A percentile compares a stretch with the other conserved stretches of the same genome.
Conservation (phyloP, 2,113 vertebrate genomes). For the Hippocampus comes region DNA sequence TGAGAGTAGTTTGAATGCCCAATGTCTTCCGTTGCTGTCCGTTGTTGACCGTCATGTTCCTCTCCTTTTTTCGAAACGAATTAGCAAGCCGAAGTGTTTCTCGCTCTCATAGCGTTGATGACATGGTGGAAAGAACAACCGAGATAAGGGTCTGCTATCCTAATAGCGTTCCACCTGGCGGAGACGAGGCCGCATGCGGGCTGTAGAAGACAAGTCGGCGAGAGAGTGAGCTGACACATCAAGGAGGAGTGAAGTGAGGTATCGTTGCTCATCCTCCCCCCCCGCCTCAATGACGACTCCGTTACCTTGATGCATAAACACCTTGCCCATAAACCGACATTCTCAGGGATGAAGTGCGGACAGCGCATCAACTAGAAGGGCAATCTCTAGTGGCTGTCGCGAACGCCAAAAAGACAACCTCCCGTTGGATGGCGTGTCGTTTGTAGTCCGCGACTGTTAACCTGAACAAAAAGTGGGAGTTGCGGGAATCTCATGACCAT, state of each 20-base stretch:
- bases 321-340: constrained; percentile 3
- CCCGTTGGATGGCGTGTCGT: neutral
- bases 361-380: constrained; percentile 4
- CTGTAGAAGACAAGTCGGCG: neutral
- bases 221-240: constrained; percentile 7
- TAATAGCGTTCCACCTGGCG: neutral
- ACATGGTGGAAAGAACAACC: neutral
- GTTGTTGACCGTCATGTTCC: neutral
- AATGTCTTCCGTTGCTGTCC: too few species aligned
- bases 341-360: neutral
- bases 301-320: constrained; percentile 9
- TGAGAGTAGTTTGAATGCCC: neutral
- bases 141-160: neutral
- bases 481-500: neutral
- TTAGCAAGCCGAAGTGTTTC: neutral
- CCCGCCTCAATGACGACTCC: constrained; percentile 2
- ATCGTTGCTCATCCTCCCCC: neutral
- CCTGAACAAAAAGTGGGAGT: neutral
- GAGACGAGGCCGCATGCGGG: neutral
- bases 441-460: neutral
- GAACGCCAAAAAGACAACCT: neutral
- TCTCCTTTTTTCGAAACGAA: neutral
- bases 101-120: neutral
- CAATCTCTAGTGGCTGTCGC: neutral
- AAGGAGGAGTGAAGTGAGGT: constrained; percentile 7